Percentiles rank a stretch among this genome's conserved stretches.
phyloP scores from a whole-genome alignment of 2,888 invertebrate species.

The Eurytoma californica region DNA sequence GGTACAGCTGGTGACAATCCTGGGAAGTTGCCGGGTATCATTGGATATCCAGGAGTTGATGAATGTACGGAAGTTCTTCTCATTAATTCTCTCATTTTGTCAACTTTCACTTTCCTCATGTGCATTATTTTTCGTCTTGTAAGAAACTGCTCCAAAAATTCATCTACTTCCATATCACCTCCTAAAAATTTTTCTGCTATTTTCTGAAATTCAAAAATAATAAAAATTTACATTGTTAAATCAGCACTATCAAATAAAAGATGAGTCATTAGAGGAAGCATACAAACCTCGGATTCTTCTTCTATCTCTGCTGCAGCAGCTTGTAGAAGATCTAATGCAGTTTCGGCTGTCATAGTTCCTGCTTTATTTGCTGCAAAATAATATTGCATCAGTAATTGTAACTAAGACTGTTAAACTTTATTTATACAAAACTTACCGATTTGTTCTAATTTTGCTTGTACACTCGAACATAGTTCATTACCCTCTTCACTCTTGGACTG shows the following conservation, averaged over 20 bases:
- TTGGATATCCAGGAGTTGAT: slow-evolving; percentile 66
- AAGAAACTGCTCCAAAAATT: slow-evolving; percentile 90
- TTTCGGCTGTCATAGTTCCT: slow-evolving; percentile 88
- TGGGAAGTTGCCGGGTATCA: slow-evolving; percentile 74
- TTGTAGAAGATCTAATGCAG: slow-evolving; percentile 91
- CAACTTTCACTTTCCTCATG: slow-evolving; percentile 91
- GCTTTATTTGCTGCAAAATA: slow-evolving; percentile 82
- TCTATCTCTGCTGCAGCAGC: slow-evolving; percentile 94
- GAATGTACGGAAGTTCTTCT: slow-evolving; percentile 72
- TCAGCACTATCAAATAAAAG: not conserved
- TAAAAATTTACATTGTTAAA: slow-evolving; percentile 37
- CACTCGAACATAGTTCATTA: slow-evolving; percentile 80
- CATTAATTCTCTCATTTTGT: slow-evolving; percentile 90
- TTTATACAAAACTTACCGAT: slow-evolving; percentile 80
- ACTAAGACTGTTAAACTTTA: slow-evolving; percentile 18
- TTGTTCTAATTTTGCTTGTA: slow-evolving; percentile 86
- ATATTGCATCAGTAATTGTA: slow-evolving; percentile 2
- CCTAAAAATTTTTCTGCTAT: slow-evolving; percentile 88
- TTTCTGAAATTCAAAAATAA: slow-evolving; percentile 72
- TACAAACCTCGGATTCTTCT: slow-evolving; percentile 88
- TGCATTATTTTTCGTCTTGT: slow-evolving; percentile 86
- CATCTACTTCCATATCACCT: slow-evolving; percentile 83
- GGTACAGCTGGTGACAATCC: slow-evolving; percentile 77
- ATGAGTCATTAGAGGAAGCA: not conserved
- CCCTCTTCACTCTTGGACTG: slow-evolving; percentile 83